A percentile compares a stretch with the other conserved stretches of the same genome.
These are phyloP conservation scores for Azorinus chamasolen DNA, from an alignment of 2,888 invertebrate species.

Conservation along the genomic window DNA sequence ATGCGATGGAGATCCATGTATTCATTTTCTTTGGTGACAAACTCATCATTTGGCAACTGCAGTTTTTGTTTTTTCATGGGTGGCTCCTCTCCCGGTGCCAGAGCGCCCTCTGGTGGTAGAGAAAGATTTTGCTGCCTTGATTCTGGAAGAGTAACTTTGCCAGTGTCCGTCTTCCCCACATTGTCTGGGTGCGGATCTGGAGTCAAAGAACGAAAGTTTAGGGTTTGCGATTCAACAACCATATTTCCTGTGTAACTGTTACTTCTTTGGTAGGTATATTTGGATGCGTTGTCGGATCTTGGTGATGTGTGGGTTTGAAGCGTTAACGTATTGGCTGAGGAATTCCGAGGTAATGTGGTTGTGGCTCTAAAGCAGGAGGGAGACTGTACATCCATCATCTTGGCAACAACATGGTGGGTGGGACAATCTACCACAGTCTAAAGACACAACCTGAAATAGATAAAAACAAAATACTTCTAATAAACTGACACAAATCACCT, in stretches of 20 bases:
- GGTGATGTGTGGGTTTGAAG: constrained; percentile 23
- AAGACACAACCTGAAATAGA: constrained; percentile 28
- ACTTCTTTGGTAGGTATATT: constrained; percentile 53
- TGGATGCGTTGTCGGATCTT: constrained; percentile 29
- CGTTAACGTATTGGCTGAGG: constrained; percentile 40
- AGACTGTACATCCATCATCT: constrained; percentile 72
- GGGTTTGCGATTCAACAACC: constrained; percentile 74
- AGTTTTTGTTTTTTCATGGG: constrained; percentile 49
- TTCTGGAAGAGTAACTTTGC: constrained; percentile 36
- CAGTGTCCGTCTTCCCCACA: constrained; percentile 50
- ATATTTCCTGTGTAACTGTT: constrained; percentile 63
- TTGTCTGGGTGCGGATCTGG: constrained; percentile 70
- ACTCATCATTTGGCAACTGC: background rate
- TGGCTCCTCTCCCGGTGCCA: constrained; percentile 69
- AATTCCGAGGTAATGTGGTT: constrained; percentile 56
- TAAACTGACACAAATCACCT: too few relatives aligned
- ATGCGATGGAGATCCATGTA: constrained; percentile 24
- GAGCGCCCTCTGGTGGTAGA: constrained; percentile 69
- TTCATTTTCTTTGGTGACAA: constrained; percentile 31
- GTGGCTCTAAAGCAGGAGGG: constrained; percentile 63
- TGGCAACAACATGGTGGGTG: constrained; percentile 56
- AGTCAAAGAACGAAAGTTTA: constrained; percentile 65
- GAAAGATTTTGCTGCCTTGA: constrained; percentile 45
- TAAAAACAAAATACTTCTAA: constrained; percentile 3
- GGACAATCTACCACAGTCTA: background rate